Evolutionary conservation across 2,888 invertebrate genomes (phyloP), one percentile per base, ranked within the genome.

Genomic region (Leucozona laternaria): DNA sequence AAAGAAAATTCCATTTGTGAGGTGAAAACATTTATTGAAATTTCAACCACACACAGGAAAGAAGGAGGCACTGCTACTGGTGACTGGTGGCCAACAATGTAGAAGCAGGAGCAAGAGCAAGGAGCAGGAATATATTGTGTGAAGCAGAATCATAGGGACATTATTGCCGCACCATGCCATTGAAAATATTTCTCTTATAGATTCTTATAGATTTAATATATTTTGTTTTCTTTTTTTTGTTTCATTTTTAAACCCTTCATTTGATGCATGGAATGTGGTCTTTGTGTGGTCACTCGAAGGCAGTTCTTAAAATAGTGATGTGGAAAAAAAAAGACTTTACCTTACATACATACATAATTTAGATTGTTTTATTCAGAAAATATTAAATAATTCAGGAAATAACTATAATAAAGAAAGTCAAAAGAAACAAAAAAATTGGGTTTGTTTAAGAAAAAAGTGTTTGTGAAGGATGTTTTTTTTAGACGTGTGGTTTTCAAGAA

Each of bases 21-120:
- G 84, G 84, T 70, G 76, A 66, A 72, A 72, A 37, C 58, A 80
- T 79, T 85, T 80, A 85, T 85, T 85, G 80, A 77, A 85, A 77
- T 80, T 76, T 71, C 58, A 68, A 71, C 76, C 84, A 55, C 66
- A 79, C 13, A 43, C 13, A 50, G 22, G 40, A 58, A 31, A 25
- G 58, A 15, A n/a, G 11, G 28, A 8, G 4, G 5, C 13, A 37
- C 4, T 31, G 31, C 4, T n/a, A n/a, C n/a, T n/a, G n/a, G n/a
- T n/a, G n/a, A n/a, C n/a, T 5, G 28, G 3, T 17, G 15, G 22
- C 17, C 31, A 28, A 1, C 28, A 45, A 7, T 45, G n/a, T n/a
- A n/a, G n/a, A n/a, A n/a, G n/a, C n/a, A 43, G 28, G 55, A 25
- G 53, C 3, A 34, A 22, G 40, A 20, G 20, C 1, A 40, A 22